phyloP scores from a whole-genome alignment of 2,797 vertebrate genomes.

The Sebastes minor region DNA sequence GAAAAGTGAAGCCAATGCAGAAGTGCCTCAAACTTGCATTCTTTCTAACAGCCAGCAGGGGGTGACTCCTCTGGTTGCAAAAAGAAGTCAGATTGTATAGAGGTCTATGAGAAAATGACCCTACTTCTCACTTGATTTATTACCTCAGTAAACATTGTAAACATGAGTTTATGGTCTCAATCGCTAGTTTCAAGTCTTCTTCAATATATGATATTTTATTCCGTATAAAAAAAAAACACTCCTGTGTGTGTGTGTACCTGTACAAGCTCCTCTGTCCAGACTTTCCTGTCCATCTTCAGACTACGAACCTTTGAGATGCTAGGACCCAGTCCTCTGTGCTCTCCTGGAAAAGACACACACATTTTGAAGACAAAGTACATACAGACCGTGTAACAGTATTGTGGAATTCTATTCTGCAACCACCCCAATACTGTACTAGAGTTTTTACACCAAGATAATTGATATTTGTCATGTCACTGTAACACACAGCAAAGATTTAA shows the following conservation, averaged over 20 bases:
- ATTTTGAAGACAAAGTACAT: slow-evolving; percentile 1
- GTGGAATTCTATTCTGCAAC: background rate
- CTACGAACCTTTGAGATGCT: slow-evolving; percentile 93
- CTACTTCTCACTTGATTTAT: too few relatives aligned
- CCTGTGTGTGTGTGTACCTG: slow-evolving; percentile 79
- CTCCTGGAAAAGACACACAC: slow-evolving; percentile 79
- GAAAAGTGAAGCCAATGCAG: too few relatives aligned
- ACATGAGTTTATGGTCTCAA: too few relatives aligned
- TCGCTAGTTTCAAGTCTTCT: too few relatives aligned
- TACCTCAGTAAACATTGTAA: too few relatives aligned
- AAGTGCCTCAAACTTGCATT: too few relatives aligned
- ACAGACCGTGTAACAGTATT: background rate
- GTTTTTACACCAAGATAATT: background rate
- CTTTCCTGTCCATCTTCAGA: slow-evolving; percentile 96
- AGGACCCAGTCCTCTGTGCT: slow-evolving; percentile 91
- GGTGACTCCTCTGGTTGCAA: too few relatives aligned
- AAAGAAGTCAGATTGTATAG: too few relatives aligned
- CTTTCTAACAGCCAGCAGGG: too few relatives aligned
- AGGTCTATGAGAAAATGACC: too few relatives aligned
- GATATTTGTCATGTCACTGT: background rate
- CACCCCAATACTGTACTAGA: background rate
- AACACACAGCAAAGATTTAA: background rate
- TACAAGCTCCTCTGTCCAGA: slow-evolving; percentile 95
- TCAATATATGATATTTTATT: background rate
- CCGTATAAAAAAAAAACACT: background rate